Evolutionary conservation across 2,113 vertebrate species (phyloP).

Genomic region (Sinocyclocheilus anophthalmus): DNA sequence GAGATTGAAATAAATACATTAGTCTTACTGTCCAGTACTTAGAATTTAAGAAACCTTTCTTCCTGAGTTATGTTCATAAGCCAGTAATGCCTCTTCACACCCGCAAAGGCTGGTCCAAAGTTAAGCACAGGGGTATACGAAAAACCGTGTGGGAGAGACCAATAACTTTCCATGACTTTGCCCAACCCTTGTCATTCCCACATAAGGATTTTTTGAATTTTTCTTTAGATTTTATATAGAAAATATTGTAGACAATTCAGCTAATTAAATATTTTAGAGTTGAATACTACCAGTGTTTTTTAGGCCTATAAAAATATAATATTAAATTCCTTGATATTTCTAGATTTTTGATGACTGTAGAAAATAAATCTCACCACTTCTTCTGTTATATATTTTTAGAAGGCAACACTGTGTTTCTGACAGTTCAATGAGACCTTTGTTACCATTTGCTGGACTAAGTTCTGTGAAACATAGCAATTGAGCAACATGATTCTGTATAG

Average conservation of each 20-base stretch:
- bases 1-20: background rate
- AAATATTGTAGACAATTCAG: background rate
- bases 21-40: background rate
- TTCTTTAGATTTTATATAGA: background rate
- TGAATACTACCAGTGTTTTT: background rate
- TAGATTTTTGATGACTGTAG: background rate
- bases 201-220: background rate
- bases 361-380: background rate
- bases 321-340: background rate
- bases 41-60: background rate
- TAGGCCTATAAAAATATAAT: background rate
- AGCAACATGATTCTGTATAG: conserved; percentile 2
- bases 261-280: background rate
- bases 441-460: background rate
- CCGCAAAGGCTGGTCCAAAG: too few species aligned
- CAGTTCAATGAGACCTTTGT: background rate
- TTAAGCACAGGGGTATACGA: too few species aligned
- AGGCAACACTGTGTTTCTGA: background rate
- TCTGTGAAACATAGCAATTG: background rate
- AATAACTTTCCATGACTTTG: background rate
- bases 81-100: background rate
- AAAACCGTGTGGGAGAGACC: too few species aligned
- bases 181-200: background rate
- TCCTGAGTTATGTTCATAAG: background rate
- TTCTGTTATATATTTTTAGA: background rate